phyloP scores from a whole-genome alignment of 2,113 vertebrate species.

The Ophthalmolycus amberensis region DNA sequence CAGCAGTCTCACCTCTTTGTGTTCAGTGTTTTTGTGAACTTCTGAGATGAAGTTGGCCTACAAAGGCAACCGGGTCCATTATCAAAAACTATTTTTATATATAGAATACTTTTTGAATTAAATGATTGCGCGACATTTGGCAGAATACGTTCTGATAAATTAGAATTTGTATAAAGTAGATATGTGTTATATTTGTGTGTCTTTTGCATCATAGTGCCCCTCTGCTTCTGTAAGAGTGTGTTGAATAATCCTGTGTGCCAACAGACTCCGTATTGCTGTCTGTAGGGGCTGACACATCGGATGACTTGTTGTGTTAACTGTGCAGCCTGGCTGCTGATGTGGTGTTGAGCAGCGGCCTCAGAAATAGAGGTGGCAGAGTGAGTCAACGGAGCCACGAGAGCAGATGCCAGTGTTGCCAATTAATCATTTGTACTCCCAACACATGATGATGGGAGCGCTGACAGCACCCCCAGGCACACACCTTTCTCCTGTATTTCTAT shows the following conservation, averaged over 20 bases:
- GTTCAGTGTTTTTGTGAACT: not conserved
- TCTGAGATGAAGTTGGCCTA: not conserved
- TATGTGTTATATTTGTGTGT: not conserved
- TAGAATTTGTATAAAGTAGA: not conserved
- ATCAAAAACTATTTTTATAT: not conserved
- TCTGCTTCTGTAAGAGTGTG: not conserved
- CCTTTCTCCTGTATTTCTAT: not conserved
- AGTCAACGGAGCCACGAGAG: conserved; percentile 61
- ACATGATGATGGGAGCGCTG: conserved; percentile 33
- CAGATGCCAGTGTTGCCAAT: conserved; percentile 69
- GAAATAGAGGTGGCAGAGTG: conserved; percentile 75
- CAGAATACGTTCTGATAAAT: not conserved
- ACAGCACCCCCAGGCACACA: conserved; percentile 24
- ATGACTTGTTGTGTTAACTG: conserved; percentile 42
- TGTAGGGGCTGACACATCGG: conserved; percentile 34
- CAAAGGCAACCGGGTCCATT: not conserved
- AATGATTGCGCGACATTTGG: not conserved
- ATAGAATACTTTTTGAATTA: not conserved
- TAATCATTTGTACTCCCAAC: conserved; percentile 60
- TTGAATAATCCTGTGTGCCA: not conserved
- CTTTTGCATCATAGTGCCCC: conserved; percentile 4
- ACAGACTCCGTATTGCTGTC: not conserved
- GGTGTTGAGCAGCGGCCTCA: conserved; percentile 51
- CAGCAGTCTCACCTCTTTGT: conserved; percentile 2
- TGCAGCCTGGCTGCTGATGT: conserved; percentile 54